These are phyloP conservation scores for Drosophila rhopaloa DNA, from an alignment of 1,140 invertebrate species.

Conservation along the genomic window DNA sequence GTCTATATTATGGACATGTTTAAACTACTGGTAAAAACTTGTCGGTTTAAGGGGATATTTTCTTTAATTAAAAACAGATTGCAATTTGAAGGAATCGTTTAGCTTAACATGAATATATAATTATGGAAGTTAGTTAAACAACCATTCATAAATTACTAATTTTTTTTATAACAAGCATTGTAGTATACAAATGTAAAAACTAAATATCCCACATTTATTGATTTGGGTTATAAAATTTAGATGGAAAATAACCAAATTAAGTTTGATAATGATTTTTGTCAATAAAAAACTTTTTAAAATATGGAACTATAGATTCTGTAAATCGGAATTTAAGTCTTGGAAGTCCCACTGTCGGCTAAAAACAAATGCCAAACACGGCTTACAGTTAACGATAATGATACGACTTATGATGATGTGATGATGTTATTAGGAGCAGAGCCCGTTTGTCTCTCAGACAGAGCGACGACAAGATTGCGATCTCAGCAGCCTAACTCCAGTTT, in stretches of 20 bases:
- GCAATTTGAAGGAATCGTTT: too few relatives aligned
- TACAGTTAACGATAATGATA: conserved; percentile 59
- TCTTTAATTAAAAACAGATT: too few relatives aligned
- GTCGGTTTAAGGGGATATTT: neutral
- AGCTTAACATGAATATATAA: too few relatives aligned
- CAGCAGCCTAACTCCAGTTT: conserved; percentile 42
- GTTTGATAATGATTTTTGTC: neutral
- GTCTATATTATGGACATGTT: too few relatives aligned
- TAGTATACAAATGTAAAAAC: too few relatives aligned
- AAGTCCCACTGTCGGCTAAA: conserved; percentile 22
- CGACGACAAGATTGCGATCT: conserved; percentile 40
- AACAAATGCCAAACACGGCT: conserved; percentile 55
- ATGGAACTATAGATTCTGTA: neutral
- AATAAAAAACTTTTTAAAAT: neutral
- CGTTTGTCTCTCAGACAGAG: conserved; percentile 39
- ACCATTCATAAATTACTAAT: too few relatives aligned
- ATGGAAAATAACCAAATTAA: too few relatives aligned
- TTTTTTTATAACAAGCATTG: too few relatives aligned
- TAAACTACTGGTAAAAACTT: neutral
- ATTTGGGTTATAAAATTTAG: too few relatives aligned
- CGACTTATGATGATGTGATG: conserved; percentile 42
- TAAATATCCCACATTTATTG: too few relatives aligned
- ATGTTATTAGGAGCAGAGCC: conserved; percentile 52
- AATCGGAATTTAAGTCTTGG: neutral
- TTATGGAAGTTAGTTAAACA: too few relatives aligned